These are phyloP conservation scores for Lichenostomus cassidix DNA, from an alignment of 2,113 vertebrate species.

Conservation along the genomic window DNA sequence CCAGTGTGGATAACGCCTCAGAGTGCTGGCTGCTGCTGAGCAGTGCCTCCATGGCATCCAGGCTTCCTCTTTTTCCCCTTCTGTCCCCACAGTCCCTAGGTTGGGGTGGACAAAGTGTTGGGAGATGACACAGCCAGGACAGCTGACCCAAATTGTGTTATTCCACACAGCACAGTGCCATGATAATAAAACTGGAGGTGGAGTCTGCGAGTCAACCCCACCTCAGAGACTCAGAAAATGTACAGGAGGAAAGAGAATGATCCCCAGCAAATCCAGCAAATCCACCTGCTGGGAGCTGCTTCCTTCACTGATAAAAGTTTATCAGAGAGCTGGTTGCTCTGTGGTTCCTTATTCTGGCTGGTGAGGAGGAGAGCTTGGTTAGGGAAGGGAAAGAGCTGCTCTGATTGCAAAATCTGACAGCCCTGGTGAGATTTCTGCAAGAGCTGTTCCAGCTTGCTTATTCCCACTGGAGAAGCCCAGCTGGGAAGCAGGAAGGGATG, in stretches of 20 bases:
- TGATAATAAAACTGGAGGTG: not conserved
- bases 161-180: not conserved
- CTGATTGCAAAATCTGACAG: not conserved
- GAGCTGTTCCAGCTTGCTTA: not conserved
- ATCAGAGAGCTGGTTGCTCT: not conserved
- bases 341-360: not conserved
- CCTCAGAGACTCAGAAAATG: not conserved
- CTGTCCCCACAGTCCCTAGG: not conserved
- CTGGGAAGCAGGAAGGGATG: not conserved
- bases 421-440: not conserved
- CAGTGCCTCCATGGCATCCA: not conserved
- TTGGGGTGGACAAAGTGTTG: not conserved
- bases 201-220: not conserved
- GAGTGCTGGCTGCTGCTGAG: not conserved
- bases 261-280: not conserved
- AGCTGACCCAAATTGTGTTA: not conserved
- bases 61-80: not conserved
- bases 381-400: not conserved
- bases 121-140: not conserved
- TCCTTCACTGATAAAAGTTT: not conserved
- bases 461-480: not conserved
- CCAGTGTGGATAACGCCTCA: fast-evolving
- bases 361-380: not conserved
- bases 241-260: not conserved
- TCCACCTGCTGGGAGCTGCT: not conserved